Base-by-base conservation (phyloP, 2,797 vertebrate species). In the Enteromius anoplus region DNA sequence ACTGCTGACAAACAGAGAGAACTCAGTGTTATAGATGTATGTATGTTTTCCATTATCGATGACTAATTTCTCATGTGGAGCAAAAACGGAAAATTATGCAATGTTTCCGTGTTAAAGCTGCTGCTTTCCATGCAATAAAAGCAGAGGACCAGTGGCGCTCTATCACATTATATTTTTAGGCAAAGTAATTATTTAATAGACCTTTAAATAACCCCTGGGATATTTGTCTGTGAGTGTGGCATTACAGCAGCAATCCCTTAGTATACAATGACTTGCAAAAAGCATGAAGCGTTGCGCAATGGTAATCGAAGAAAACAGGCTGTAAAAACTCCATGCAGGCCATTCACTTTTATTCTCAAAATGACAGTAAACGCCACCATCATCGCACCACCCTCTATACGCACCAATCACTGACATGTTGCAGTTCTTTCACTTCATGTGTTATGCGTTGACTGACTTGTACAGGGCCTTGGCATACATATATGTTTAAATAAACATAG, bases 181-280 rank as follows among this genome's bases (percentile, higher is more conserved):
- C 9, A 10, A 42, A 75, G 10, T 34, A 11, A 9, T 9, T 32
- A 2, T 21, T n/a, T 53, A 32, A 29, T 3, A 29, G 11, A 6
- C 3, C 6, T 78, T 78, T 66, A 10, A n/a, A 49, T 5, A 49
- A 66, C 42, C 42, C 23, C 29, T 66, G 7, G 19, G 21, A 40
- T 55, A 23, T 58, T 40, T 58, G 34, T 75, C 12, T 75, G 23
- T 10, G 17, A 32, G 2, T 32, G 8, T 53, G 72, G 40, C 12
- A 55, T 37, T 9, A 5, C 21, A 75, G 40, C 21, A 17, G 34
- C 21, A 40, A 5, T 7, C 21, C 9, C 37, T 60, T 60, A n/a
- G 32, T 53, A 69, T 70, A 78, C 77, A 85, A 26, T 86, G 85
- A 85, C 80, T 85, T 88, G 85, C 83, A 83, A n/a, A 88, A 81